These are phyloP conservation scores for Montipora sp. DNA, from an alignment of 64 coral and sea anemone species.

Conservation along the genomic window DNA sequence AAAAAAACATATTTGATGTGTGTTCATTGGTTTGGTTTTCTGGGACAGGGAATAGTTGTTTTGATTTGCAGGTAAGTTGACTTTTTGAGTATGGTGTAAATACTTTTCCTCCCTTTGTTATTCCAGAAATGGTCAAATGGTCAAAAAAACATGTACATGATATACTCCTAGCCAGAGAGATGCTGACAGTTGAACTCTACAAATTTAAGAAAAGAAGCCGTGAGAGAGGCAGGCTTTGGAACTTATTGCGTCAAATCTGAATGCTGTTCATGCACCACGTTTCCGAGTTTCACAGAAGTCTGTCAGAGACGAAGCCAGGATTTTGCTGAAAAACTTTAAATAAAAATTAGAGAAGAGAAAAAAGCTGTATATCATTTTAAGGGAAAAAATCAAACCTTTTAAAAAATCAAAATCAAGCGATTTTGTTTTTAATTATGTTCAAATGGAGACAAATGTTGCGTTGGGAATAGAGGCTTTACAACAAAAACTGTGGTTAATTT, in stretches of 20 bases:
- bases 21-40: no score
- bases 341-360: conserved; percentile 26
- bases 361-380: not conserved
- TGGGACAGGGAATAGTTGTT: no score
- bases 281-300: conserved; percentile 34
- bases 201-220: conserved; percentile 52
- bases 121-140: conserved; percentile 45
- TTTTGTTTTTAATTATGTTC: no score
- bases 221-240: conserved; percentile 50
- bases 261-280: conserved; percentile 27
- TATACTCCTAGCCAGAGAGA: conserved; percentile 35
- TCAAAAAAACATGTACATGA: conserved; percentile 14
- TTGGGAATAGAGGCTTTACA: no score
- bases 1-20: no score
- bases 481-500: no score
- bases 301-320: conserved; percentile 21
- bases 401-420: no score
- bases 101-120: not conserved
- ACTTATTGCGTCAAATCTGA: conserved; percentile 38
- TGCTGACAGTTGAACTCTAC: conserved; percentile 15
- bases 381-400: no score
- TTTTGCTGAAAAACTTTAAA: conserved; percentile 7
- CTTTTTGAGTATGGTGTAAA: no score
- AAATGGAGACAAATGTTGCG: no score
- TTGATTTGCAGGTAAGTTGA: no score